phyloP scores from a whole-genome alignment of 2,113 vertebrate genomes.

The Clinocottus analis region DNA sequence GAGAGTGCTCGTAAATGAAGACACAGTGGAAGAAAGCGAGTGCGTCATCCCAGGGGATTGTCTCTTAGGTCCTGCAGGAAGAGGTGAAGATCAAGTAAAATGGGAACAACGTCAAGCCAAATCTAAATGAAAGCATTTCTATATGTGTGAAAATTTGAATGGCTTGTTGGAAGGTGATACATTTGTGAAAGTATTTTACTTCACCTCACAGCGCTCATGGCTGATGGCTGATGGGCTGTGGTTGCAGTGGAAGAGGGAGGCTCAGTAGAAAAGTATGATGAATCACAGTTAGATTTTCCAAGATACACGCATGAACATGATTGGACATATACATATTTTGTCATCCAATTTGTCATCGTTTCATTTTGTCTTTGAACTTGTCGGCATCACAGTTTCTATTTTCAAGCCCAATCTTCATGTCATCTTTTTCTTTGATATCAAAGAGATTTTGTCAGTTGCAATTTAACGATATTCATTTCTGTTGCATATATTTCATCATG shows the following conservation, averaged over 20 bases:
- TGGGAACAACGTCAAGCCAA: background rate
- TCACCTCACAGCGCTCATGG: slow-evolving; percentile 4
- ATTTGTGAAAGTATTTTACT: slow-evolving; percentile 6
- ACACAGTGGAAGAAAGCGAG: slow-evolving; percentile 26
- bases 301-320: background rate
- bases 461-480: slow-evolving; percentile 33
- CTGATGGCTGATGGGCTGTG: background rate
- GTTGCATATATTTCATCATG: slow-evolving; percentile 7
- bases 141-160: background rate
- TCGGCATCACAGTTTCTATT: slow-evolving; percentile 13
- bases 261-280: background rate
- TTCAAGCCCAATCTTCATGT: slow-evolving; percentile 6
- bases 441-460: slow-evolving; percentile 27
- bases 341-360: slow-evolving; percentile 22
- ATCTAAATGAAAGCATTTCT: slow-evolving; percentile 7
- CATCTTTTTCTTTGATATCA: slow-evolving; percentile 28
- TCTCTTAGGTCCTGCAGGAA: slow-evolving; percentile 22
- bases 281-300: background rate
- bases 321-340: background rate
- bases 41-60: slow-evolving; percentile 8
- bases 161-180: background rate
- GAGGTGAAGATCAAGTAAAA: slow-evolving; percentile 29
- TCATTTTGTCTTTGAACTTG: slow-evolving; percentile 18
- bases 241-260: background rate
- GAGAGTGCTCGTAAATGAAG: slow-evolving; percentile 49